A percentile compares a stretch with the other conserved stretches of the same genome.
phyloP scores from a whole-genome alignment of 2,797 vertebrate genomes.

The Acrossocheilus wenchowensis region DNA sequence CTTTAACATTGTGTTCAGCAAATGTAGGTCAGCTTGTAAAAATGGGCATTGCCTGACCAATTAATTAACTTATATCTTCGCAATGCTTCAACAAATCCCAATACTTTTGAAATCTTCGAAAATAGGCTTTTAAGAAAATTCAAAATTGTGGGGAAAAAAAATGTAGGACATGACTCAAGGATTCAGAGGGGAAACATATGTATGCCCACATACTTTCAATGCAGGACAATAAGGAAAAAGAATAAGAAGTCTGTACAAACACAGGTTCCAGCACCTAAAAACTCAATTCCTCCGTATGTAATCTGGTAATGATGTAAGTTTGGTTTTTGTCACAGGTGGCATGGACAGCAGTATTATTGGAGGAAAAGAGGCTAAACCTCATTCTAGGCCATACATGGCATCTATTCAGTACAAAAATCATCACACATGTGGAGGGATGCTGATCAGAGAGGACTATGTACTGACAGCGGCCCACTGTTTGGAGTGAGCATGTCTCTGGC shows the following conservation, averaged over 20 bases:
- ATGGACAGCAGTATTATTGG: constrained; percentile 67
- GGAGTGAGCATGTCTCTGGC: constrained; percentile 50
- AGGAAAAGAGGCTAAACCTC: constrained; percentile 65
- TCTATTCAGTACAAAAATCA: constrained; percentile 59
- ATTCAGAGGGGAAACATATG: not conserved
- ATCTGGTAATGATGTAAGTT: not conserved
- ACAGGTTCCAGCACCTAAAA: not conserved
- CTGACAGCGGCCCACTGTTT: constrained; percentile 74
- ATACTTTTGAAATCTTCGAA: not conserved
- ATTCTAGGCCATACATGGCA: constrained; percentile 74
- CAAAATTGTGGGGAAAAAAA: not conserved
- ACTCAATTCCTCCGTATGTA: not conserved
- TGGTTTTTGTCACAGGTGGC: constrained; percentile 60
- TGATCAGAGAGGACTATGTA: constrained; percentile 69
- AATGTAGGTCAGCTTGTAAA: not conserved
- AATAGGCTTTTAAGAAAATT: not conserved
- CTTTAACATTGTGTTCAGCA: too few species aligned
- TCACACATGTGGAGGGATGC: constrained; percentile 71
- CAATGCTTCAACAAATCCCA: not conserved
- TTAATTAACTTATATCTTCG: not conserved
- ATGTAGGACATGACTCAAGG: not conserved
- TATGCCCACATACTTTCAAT: constrained; percentile 30
- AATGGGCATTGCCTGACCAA: not conserved
- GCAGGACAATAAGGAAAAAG: constrained; percentile 45
- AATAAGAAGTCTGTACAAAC: constrained; percentile 31